Base-by-base conservation (phyloP, 1,140 invertebrate species). In the Carposina sasakii region DNA sequence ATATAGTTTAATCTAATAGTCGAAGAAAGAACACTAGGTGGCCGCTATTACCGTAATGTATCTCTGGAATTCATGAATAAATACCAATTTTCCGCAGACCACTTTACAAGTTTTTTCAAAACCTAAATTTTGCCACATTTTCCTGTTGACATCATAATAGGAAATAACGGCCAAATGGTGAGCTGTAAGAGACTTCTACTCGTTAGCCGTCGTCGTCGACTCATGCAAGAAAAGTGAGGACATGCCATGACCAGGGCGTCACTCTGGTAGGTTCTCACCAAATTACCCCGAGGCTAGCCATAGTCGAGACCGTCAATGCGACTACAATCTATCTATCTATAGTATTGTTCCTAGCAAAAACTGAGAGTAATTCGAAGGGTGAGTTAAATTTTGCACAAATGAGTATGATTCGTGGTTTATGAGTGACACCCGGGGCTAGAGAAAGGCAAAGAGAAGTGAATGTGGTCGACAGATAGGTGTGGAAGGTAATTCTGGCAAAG, bases 401-500 rank as follows among this genome's bases (percentile, higher is more conserved):
- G 33, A 44, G 40, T 37, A 49, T 52, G 33, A 31, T 48, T 45
- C 30, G 33, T 48, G n/a, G 36, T 41, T 21, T 39, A 65, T 59
- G 61, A 71, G 73, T 79, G 73, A 75, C 73, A 78, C 73, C 68
- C 64, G 69, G 67, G 65, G 60, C 62, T 67, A 70, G 65, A 74
- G 40, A 66, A 70, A 75, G 67, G 63, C 62, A 57, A 46, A 73
- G 57, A 74, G 60, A 74, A 70, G 68, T 74, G 68, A 67, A 67
- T 59, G 75, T 76, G 61, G 55, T 60, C 54, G 54, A 59, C 26
- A 55, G 52, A 60, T 31, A 62, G 49, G 59, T 58, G 60, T 63
- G 63, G 65, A 68, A 77, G 76, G 76, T 81, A 83, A 81, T 57
- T 83, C 76, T 83, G 76, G 79, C 79, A 83, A 83, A 83, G 79